These are phyloP conservation scores for Poeciliopsis turneri DNA, from an alignment of 2,797 vertebrate species.

Conservation along the genomic window DNA sequence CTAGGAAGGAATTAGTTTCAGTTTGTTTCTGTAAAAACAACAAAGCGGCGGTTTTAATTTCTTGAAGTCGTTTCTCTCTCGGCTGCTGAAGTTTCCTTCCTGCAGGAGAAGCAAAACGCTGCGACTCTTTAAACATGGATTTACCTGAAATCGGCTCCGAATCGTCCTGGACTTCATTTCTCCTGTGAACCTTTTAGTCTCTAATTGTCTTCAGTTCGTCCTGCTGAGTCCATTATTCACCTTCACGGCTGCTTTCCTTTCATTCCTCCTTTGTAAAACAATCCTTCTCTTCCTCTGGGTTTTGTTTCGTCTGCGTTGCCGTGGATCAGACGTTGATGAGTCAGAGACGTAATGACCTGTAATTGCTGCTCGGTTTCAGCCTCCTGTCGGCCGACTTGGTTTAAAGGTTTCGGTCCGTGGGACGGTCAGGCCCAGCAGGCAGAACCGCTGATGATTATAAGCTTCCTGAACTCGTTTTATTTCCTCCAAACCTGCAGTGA, in stretches of 20 bases:
- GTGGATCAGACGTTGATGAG: background rate
- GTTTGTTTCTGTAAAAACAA: background rate
- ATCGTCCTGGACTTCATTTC: background rate
- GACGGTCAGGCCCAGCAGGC: background rate
- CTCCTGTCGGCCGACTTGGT: background rate
- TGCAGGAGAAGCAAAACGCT: background rate
- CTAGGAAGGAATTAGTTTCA: background rate
- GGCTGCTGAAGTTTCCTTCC: background rate
- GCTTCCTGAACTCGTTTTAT: background rate
- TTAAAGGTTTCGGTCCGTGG: background rate
- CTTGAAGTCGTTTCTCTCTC: background rate
- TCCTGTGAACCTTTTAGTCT: background rate
- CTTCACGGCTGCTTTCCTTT: background rate
- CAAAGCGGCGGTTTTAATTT: background rate
- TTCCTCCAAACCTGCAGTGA: background rate
- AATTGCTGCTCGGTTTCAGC: background rate
- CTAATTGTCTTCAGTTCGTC: background rate
- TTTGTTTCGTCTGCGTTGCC: background rate
- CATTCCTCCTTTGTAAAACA: background rate
- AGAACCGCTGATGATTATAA: background rate
- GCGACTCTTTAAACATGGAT: background rate
- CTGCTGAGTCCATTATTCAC: background rate
- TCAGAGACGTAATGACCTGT: constrained; percentile 3
- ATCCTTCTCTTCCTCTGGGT: background rate
- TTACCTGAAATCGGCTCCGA: background rate